Base-by-base conservation (phyloP, 2,888 invertebrate genomes). In the Geotrupes spiniger region DNA sequence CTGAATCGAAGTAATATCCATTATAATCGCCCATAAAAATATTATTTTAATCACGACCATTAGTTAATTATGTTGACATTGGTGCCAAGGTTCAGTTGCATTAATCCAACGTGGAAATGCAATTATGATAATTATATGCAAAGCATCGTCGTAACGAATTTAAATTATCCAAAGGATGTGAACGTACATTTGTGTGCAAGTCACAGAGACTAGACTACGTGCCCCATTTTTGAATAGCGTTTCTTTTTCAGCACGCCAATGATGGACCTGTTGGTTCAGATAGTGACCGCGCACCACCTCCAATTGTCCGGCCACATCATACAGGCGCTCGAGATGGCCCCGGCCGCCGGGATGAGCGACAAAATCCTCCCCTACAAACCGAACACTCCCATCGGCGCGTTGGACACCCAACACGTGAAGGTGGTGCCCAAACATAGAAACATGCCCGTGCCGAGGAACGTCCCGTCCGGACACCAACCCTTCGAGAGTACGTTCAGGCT, bases 201-300 rank as follows among this genome's bases (percentile, higher is more conserved):
- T 21, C 6, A 21, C 6, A 21, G 21, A 21, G 21, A 21, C 21
- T 21, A 21, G 21, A 21, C 6, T 21, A 4, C 6, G 3, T 21
- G 21, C 33, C 0, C 4, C 1, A 10, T 36, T 29, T 37, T 42
- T n/a, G n/a, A n/a, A n/a, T n/a, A n/a, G n/a, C n/a, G n/a, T 42
- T 49, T 41, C 59, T 50, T 58, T 74, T 75, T 51, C 74, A 87
- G 87, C 66, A 85, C 84, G 15, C 86, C 86, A 26, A 87, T 87
- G 85, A 84, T 87, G 83, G 87, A 87, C 66, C 77, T 88, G 37
- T 76, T 87, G 56, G 82, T 88, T 42, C 84, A 85, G 65, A 79
- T 86, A 57, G 81, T 86, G 33, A 84, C 83, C 37, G 77, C 80
- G 37, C 79, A 84, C 68, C 82, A 83, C 66, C 75, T 88, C 53